Conservation (phyloP, 2,113 vertebrate species). For the Atrichornis clamosus region DNA sequence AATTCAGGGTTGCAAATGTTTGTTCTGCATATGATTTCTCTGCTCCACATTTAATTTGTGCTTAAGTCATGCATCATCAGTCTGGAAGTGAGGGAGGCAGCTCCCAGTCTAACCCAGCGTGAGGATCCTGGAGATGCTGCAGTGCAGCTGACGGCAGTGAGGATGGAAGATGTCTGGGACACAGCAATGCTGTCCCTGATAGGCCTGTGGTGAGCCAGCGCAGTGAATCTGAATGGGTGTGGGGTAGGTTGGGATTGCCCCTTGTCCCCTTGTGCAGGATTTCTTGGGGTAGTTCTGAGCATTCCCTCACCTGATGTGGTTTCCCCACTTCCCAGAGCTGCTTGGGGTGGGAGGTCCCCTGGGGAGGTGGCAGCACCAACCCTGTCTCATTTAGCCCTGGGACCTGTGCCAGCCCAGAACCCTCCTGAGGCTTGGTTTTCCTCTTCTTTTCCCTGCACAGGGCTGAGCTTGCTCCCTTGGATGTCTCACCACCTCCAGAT, state of each 20-base stretch:
- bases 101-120: fast-evolving
- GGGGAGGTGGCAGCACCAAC: not conserved
- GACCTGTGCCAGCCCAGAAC: not conserved
- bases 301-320: not conserved
- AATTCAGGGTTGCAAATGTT: not conserved
- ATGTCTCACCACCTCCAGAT: fast-evolving
- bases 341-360: not conserved
- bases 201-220: not conserved
- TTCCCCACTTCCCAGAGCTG: not conserved
- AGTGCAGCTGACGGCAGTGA: not conserved
- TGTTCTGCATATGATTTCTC: not conserved
- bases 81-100: not conserved
- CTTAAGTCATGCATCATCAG: not conserved
- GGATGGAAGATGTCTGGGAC: not conserved
- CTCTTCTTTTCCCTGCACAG: not conserved
- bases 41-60: not conserved
- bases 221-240: fast-evolving
- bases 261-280: not conserved
- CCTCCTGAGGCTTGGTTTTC: not conserved
- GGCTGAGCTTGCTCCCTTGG: fast-evolving
- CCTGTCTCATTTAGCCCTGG: not conserved
- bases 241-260: not conserved
- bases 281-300: not conserved
- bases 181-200: fast-evolving
- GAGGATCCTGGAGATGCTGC: not conserved